phyloP scores from a whole-genome alignment of 2,113 vertebrate genomes.

The Percopsis transmontana region DNA sequence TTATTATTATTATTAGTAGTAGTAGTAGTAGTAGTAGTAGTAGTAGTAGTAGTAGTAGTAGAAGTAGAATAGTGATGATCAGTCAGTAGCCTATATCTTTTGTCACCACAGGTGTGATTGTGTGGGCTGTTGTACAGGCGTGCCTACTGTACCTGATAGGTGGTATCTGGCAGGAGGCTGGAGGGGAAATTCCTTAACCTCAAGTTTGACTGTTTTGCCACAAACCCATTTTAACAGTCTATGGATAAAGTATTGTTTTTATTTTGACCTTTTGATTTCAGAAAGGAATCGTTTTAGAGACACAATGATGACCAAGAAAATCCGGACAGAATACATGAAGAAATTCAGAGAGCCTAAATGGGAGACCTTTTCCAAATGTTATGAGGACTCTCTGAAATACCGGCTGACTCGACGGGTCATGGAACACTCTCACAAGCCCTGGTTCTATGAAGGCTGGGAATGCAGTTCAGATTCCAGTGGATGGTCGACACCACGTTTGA shows the following conservation, averaged over 20 bases:
- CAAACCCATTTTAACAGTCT: too few species aligned
- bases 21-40: not conserved
- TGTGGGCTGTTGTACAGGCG: too few species aligned
- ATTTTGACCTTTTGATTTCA: not conserved
- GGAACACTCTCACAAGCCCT: constrained; percentile 90
- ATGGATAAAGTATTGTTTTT: too few species aligned
- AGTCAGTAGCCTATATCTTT: too few species aligned
- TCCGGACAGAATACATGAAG: constrained; percentile 92
- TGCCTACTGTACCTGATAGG: too few species aligned
- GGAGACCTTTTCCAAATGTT: constrained; percentile 89
- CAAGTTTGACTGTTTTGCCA: too few species aligned
- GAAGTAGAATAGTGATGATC: too few species aligned
- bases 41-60: not conserved
- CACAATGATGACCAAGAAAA: constrained; percentile 72
- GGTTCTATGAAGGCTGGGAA: constrained; percentile 89
- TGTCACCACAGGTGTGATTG: too few species aligned
- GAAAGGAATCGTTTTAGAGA: not conserved
- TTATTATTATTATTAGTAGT: too few species aligned
- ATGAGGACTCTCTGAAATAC: constrained; percentile 89
- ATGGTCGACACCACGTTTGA: constrained; percentile 66
- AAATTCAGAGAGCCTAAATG: constrained; percentile 89
- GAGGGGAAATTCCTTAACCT: too few species aligned
- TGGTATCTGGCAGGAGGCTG: too few species aligned
- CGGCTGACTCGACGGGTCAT: constrained; percentile 86
- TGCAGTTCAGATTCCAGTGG: constrained; percentile 77